phyloP scores from a whole-genome alignment of 2,797 vertebrate species.

The Rhabdomys pumilio region DNA sequence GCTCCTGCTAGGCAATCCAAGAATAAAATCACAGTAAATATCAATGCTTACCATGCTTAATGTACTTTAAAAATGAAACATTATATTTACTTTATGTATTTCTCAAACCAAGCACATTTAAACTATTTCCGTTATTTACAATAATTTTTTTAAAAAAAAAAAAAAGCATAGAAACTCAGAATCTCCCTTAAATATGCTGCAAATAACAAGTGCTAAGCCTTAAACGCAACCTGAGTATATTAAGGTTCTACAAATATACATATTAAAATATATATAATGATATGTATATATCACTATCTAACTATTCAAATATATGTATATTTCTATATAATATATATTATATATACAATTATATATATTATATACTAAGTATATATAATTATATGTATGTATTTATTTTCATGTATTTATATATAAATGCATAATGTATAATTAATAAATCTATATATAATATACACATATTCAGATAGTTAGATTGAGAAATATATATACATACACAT shows the following conservation, averaged over 20 bases:
- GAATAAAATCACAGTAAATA: conserved; percentile 60
- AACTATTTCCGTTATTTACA: conserved; percentile 30
- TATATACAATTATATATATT: neutral
- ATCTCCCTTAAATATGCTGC: neutral
- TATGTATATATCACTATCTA: neutral
- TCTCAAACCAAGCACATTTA: conserved; percentile 26
- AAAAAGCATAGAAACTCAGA: neutral
- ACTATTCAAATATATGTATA: neutral
- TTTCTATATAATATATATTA: no score
- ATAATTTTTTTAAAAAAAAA: neutral
- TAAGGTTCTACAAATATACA: neutral
- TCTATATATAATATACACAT: neutral
- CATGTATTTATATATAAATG: no score
- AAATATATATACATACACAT: no score
- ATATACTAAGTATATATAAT: neutral
- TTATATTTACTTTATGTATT: conserved; percentile 35
- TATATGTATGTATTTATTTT: neutral
- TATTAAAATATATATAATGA: neutral
- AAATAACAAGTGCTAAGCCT: conserved; percentile 9
- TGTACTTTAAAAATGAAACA: conserved; percentile 23
- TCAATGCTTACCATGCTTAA: conserved; percentile 12
- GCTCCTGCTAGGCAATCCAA: conserved; percentile 4
- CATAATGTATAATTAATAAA: neutral
- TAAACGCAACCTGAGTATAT: neutral
- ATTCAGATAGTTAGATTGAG: neutral